Evolutionary conservation across 2,113 vertebrate genomes (phyloP).

Genomic region (Coptodon bakossiorum): DNA sequence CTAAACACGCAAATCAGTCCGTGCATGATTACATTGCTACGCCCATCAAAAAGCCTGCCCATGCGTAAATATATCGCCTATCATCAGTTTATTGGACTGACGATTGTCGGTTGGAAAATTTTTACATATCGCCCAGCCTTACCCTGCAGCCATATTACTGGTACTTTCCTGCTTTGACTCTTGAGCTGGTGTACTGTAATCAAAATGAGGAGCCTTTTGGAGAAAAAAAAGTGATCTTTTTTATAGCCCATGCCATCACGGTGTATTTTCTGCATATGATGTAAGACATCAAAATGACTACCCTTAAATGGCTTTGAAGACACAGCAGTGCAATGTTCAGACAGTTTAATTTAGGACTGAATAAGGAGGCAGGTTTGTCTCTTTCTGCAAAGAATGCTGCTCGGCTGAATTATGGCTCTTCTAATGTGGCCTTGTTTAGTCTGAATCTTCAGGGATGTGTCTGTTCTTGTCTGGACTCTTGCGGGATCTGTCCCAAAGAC

Average conservation of each 20-base stretch:
- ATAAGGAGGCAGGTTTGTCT: constrained; percentile 10
- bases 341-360: constrained; percentile 25
- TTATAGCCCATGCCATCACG: neutral
- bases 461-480: constrained; percentile 46
- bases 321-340: neutral
- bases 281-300: neutral
- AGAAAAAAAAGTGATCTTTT: neutral
- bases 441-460: constrained; percentile 51
- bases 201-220: neutral
- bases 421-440: constrained; percentile 61
- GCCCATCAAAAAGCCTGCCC: neutral
- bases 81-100: neutral
- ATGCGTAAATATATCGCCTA: neutral
- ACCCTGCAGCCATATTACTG: neutral
- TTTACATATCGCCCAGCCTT: neutral
- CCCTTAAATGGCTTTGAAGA: neutral
- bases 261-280: neutral
- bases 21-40: neutral
- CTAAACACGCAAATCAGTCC: neutral
- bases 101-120: neutral
- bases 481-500: constrained; percentile 21
- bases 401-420: constrained; percentile 54
- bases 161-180: neutral
- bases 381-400: constrained; percentile 31
- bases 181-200: neutral